Conservation (phyloP, 1,140 invertebrate genomes). For the Panulirus ornatus region DNA sequence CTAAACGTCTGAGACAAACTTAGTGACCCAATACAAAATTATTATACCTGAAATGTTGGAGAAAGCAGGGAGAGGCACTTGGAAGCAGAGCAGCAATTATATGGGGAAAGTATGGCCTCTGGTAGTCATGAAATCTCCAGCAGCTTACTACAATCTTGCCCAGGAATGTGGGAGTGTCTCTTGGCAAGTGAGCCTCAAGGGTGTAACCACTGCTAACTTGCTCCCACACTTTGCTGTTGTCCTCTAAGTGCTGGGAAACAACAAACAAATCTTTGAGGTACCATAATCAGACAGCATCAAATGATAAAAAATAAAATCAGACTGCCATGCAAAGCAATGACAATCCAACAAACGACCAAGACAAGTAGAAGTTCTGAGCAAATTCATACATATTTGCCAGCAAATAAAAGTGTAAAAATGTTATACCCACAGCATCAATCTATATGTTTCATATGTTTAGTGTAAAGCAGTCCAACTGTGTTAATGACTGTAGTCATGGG, state of each 20-base stretch:
- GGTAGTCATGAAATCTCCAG: constrained; percentile 32
- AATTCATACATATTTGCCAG: too few species aligned
- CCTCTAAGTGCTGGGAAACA: constrained; percentile 8
- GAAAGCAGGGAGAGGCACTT: constrained; percentile 32
- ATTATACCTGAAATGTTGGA: constrained; percentile 44
- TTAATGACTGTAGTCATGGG: too few species aligned
- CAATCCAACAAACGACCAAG: too few species aligned
- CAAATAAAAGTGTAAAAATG: too few species aligned
- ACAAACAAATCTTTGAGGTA: too few species aligned
- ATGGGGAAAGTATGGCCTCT: constrained; percentile 48
- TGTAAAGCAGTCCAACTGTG: too few species aligned
- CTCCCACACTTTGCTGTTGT: constrained; percentile 30
- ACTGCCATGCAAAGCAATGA: background rate
- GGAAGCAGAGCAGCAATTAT: constrained; percentile 34
- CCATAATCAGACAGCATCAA: background rate
- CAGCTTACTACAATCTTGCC: constrained; percentile 45
- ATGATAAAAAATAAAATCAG: background rate
- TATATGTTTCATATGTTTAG: too few species aligned
- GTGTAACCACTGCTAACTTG: constrained; percentile 38
- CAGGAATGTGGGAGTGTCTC: constrained; percentile 23
- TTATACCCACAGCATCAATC: too few species aligned
- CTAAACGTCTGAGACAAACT: too few species aligned
- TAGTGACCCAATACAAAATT: too few species aligned
- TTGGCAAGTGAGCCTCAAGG: constrained; percentile 3
- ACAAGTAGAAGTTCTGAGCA: too few species aligned